These are phyloP conservation scores for Halichondria panicea DNA, from an alignment of 37 sponge, comb jelly and placozoan genomes.

Conservation along the genomic window DNA sequence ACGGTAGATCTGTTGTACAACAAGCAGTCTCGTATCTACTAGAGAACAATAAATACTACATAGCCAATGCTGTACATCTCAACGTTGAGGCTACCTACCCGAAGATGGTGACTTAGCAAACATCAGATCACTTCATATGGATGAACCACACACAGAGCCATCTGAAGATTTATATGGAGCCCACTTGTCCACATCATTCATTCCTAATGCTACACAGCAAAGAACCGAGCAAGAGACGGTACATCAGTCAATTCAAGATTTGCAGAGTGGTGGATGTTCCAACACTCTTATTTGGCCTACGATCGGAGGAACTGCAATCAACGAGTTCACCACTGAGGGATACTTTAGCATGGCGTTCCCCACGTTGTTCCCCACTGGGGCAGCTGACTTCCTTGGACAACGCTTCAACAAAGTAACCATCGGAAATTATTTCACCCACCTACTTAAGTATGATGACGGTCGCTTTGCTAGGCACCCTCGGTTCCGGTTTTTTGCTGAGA, in stretches of 20 bases:
- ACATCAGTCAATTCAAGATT: not conserved
- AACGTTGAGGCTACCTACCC: not conserved
- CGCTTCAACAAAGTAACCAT: slow-evolving; percentile 8
- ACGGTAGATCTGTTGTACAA: not conserved
- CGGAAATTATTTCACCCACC: slow-evolving; percentile 41
- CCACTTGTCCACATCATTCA: not conserved
- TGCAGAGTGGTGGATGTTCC: too few species aligned
- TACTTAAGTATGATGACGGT: slow-evolving; percentile 45
- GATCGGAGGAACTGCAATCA: not conserved
- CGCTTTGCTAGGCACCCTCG: slow-evolving; percentile 52
- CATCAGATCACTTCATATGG: too few species aligned
- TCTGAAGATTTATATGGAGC: not conserved
- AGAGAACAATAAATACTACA: not conserved
- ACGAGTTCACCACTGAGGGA: slow-evolving; percentile 8
- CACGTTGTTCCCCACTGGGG: not conserved
- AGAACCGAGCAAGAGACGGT: not conserved
- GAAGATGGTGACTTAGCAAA: not conserved
- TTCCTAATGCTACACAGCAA: not conserved
- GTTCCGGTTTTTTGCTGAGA: slow-evolving; percentile 34
- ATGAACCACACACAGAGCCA: too few species aligned
- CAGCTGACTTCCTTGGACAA: slow-evolving; percentile 41
- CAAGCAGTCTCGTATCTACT: not conserved
- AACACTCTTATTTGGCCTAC: slow-evolving; percentile 6
- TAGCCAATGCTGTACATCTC: not conserved
- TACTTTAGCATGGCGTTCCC: not conserved